Evolutionary conservation across 2,113 vertebrate genomes (phyloP), one percentile per base, ranked within the genome.

Genomic region (Nothobranchius kuhntae): DNA sequence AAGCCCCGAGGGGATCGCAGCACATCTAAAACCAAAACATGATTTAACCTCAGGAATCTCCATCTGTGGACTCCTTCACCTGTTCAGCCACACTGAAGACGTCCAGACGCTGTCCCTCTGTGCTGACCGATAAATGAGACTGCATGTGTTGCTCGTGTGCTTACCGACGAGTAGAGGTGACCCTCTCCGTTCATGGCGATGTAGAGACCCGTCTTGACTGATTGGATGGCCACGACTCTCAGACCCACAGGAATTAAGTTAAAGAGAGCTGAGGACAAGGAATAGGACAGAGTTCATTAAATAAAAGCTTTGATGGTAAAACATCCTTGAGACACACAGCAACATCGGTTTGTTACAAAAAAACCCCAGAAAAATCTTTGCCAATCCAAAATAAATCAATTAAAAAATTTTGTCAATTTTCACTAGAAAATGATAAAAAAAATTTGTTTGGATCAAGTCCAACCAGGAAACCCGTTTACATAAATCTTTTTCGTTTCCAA

Each of bases 211-310:
- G 96, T 95, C 93, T 98, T 98, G 89, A 96, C 96, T 61, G 96
- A 96, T 91, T 98, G 96, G 92, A 98, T 98, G 87, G 96, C 96
- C 65, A 98, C 96, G 59, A 98, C 95, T 66, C 96, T 94, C 80
- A 98, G 95, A 82, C 96, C 96, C 93, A 98, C 96, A 78, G 96
- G 96, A 89, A 98, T 96, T 92, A 98, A 95, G 94, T 97, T 98
- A 93, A 98, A 98, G 90, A 98, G 93, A 65, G 96, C 96, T 98
- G 93, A 26, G 79, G 87, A 92, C 67, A 68, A 46, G 80, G 57
- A 83, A 61, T 10, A 48, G n/a, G 30, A 30, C 30, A 30, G 30
- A 30, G 30, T 30, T 30, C 30, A 30, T 30, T 4, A 55, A 36
- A 40, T 7, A 40, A 4, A 40, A 40, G 38, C 6, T 7, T 7